Conservation (phyloP, 2,113 vertebrate genomes). For the Psephotus haematonotus region DNA sequence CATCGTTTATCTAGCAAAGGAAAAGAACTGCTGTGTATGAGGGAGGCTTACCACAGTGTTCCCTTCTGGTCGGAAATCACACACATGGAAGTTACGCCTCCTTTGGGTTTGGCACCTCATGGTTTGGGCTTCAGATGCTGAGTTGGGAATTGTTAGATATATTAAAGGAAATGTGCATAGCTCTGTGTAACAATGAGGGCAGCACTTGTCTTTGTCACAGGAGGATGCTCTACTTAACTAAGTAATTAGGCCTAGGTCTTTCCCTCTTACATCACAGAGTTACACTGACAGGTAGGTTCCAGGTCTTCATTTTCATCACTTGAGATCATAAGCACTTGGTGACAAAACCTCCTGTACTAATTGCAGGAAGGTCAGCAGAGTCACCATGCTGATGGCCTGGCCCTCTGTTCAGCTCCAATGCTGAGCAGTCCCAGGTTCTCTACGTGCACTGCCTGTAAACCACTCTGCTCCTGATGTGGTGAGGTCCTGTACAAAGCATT, state of each 20-base stretch:
- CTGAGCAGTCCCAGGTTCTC: not conserved
- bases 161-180: not conserved
- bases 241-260: not conserved
- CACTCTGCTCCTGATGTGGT: not conserved
- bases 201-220: not conserved
- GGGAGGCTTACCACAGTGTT: not conserved
- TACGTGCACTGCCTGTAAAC: not conserved
- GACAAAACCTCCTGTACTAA: not conserved
- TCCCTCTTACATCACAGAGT: not conserved
- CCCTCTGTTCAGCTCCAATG: not conserved
- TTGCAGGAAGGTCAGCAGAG: not conserved
- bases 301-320: not conserved
- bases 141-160: not conserved
- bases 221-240: not conserved
- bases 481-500: not conserved
- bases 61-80: not conserved
- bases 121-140: not conserved
- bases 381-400: fast-evolving
- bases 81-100: not conserved
- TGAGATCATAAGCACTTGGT: not conserved
- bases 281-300: not conserved
- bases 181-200: not conserved
- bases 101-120: not conserved
- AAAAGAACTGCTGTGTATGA: not conserved
- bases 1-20: not conserved